Conservation (phyloP, 2,888 invertebrate species). For the Penaeus monodon region DNA sequence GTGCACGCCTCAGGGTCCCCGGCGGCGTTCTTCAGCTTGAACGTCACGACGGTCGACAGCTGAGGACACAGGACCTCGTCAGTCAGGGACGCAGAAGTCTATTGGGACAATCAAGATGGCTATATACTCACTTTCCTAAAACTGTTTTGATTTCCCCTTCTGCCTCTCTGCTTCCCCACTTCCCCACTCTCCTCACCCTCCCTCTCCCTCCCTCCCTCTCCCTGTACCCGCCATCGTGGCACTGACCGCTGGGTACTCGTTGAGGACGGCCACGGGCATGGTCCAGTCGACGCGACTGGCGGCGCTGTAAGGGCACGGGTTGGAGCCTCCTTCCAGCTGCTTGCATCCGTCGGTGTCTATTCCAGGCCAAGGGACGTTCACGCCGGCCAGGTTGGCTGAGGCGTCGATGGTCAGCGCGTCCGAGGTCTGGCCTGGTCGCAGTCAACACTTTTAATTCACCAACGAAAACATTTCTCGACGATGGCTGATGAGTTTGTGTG, state of each 20-base stretch:
- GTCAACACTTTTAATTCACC: neutral
- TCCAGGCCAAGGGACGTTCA: conserved; percentile 45
- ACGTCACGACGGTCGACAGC: conserved; percentile 34
- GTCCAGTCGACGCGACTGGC: conserved; percentile 26
- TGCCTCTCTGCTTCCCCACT: no score
- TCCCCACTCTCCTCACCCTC: no score
- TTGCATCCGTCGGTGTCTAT: conserved; percentile 46
- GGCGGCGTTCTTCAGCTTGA: conserved; percentile 31
- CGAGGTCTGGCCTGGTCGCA: conserved; percentile 11
- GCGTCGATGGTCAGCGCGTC: conserved; percentile 16
- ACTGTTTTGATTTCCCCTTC: no score
- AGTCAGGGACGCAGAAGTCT: no score
- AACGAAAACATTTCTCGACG: neutral
- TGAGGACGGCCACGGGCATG: conserved; percentile 27
- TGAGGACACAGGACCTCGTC: neutral
- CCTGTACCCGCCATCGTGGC: no score
- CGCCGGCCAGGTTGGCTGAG: conserved; percentile 34
- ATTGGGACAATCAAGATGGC: no score
- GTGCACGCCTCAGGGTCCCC: conserved; percentile 20
- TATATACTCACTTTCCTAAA: no score
- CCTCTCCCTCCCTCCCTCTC: no score
- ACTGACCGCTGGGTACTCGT: conserved; percentile 50
- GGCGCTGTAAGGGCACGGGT: conserved; percentile 31
- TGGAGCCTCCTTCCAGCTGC: neutral
- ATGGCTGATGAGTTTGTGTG: neutral